Conservation (phyloP, 2,888 invertebrate species). For the Cosmorhoe ocellata region DNA sequence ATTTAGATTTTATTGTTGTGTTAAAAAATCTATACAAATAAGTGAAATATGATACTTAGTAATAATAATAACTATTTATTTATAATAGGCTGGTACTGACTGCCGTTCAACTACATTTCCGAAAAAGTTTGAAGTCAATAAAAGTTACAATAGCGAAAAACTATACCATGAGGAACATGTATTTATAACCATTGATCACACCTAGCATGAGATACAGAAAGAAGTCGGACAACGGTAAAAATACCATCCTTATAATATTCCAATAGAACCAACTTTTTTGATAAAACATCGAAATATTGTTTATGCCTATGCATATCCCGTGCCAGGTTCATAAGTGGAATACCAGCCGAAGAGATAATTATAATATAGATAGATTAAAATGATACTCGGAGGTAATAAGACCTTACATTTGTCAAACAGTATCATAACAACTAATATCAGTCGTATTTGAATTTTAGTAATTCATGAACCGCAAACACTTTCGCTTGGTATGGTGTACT, state of each 20-base stretch:
- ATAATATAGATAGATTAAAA: conserved; percentile 77
- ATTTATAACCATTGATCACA: conserved; percentile 16
- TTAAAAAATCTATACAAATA: conserved; percentile 82
- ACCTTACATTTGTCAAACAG: conserved; percentile 72
- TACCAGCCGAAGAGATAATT: conserved; percentile 60
- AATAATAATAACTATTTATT: conserved; percentile 54
- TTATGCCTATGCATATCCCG: not conserved
- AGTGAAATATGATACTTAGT: conserved; percentile 78
- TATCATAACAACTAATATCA: conserved; percentile 70
- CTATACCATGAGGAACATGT: conserved; percentile 32
- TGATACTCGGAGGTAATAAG: conserved; percentile 82
- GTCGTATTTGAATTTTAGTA: conserved; percentile 63
- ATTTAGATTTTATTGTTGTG: conserved; percentile 81
- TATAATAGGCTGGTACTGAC: conserved; percentile 59
- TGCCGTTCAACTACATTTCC: conserved; percentile 42
- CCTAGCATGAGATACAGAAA: not conserved
- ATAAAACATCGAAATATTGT: too few relatives aligned
- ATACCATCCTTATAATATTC: not conserved
- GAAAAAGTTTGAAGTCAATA: conserved; percentile 31
- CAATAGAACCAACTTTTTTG: not conserved
- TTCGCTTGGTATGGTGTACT: conserved; percentile 40
- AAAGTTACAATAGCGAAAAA: conserved; percentile 27
- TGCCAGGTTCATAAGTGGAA: conserved; percentile 46
- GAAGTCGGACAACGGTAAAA: not conserved
- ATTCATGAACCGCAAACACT: conserved; percentile 48